A percentile compares a stretch with the other conserved stretches of the same genome.
Conservation (phyloP, 1,140 invertebrate genomes). For the Chelonus insularis region DNA sequence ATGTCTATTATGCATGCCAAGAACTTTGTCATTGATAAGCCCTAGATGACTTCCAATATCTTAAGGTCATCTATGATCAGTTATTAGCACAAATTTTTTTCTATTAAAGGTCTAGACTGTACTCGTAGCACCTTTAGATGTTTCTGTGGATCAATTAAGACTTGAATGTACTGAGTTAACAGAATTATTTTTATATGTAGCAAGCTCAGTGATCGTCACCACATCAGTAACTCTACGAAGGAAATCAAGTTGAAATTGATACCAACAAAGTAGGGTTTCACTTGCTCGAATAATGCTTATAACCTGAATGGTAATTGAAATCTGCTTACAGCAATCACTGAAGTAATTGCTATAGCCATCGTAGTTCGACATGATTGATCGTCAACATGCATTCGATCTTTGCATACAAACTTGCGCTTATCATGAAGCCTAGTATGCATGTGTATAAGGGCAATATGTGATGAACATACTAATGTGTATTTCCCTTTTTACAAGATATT, state of each 20-base stretch:
- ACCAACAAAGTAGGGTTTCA: not conserved
- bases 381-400: constrained; percentile 19
- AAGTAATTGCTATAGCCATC: constrained; percentile 33
- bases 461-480: not conserved
- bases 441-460: constrained; percentile 17
- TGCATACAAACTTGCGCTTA: not conserved
- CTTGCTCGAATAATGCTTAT: constrained; percentile 12
- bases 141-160: too few species aligned
- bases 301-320: constrained; percentile 37
- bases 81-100: too few species aligned
- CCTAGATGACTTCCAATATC: too few species aligned
- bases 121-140: too few species aligned
- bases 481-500: constrained; percentile 12
- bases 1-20: too few species aligned
- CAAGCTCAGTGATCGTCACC: not conserved
- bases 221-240: not conserved
- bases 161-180: too few species aligned
- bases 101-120: too few species aligned
- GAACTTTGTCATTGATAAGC: too few species aligned
- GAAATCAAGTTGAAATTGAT: constrained; percentile 15
- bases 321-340: constrained; percentile 34
- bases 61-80: too few species aligned
- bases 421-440: too few species aligned
- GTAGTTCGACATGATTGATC: constrained; percentile 33
- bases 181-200: too few species aligned